Base-by-base conservation (phyloP, 2,797 vertebrate species). In the Xiphorhynchus erythropygius region DNA sequence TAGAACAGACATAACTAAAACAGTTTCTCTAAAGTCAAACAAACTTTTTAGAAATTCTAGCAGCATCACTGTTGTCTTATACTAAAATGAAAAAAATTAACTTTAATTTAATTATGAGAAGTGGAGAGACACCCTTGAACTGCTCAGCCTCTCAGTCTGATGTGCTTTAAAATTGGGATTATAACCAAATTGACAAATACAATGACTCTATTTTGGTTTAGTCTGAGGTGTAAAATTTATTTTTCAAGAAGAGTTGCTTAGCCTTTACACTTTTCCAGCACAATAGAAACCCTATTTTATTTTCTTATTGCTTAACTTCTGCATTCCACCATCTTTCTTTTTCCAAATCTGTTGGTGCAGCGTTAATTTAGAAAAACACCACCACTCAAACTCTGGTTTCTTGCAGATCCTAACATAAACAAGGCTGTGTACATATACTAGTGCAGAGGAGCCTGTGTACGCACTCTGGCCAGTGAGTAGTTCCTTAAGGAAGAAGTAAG, bases 151-250 rank as follows among this genome's bases (percentile, higher is more conserved):
- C 32, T 50, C 49, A 56, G 60, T 53, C 18, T 85, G 68, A 87
- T 9, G 83, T 87, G 82, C 37, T 53, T 92, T 84, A 93, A 87
- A 89, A 82, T 5, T 59, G 46, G 69, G 71, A 87, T 81, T 77
- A 87, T 41, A 90, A 92, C 57, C 76, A 87, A 91, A 53, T 21
- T 84, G 49, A 94, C 28, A 94, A 94, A 91, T 39, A 89, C 60
- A 44, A n/a, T 0, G 44, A 64, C 87, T 85, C 68, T 87, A 33
- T 76, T 94, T 86, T 78, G 56, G 84, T 93, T 96, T 95, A 96
- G 89, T 89, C 87, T 89, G 74, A 89, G 75, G 92, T 93, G 74
- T 88, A 95, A 82, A 83, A 91, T 96, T 93, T 94, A 89, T 89
- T 93, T 91, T 90, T 82, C 69, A 95, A 84, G 84, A 44, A 79